Evolutionary conservation across 2,888 invertebrate genomes (phyloP), one percentile per base, ranked within the genome.

Genomic region (Sinodicranocentrus sp.): DNA sequence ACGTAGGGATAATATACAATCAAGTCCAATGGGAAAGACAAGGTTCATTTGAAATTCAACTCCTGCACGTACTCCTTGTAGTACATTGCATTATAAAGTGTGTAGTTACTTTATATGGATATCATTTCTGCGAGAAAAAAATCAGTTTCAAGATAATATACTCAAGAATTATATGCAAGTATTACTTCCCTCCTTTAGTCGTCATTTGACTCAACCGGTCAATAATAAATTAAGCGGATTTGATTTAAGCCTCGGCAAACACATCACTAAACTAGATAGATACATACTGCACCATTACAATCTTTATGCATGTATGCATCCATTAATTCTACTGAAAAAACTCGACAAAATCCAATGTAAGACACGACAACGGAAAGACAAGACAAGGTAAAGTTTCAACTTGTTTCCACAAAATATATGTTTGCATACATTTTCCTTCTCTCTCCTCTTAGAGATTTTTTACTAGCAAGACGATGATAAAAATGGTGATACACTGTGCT

Each of bases 1-100:
- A 3, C n/a, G 21, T 57, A n/a, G 6, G 13, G 39, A 57, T 57
- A 23, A 23, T 19, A 57, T 57, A 2, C 23, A n/a, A 57, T 19
- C 23, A 57, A 57, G 57, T 57, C 57, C 57, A 65, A 65, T 65
- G 13, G 25, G 15, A 26, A 33, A 65, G 65, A 65, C 65, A 43
- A 65, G 65, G 65, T 17, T 65, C 43, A 63, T 28, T 63, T 10
- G 57, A 57, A 23, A 57, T 21, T 57, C 57, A 57, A 57, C 23
- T 57, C 23, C 3, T 19, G 57, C 23, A n/a, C 57, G 57, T 57
- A 57, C 48, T 57, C 48, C 48, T 48, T 63, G 63, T 63, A 63
- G 23, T 33, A 26, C 63, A 63, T 63, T 63, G 33, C 63, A 28
- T 57, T n/a, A 54, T 54, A 33, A 33, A 17, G n/a, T 33, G 19